A percentile compares a stretch with the other conserved stretches of the same genome.
Evolutionary conservation across 2,113 vertebrate genomes (phyloP).

Genomic region (Hippocampus barbouri): DNA sequence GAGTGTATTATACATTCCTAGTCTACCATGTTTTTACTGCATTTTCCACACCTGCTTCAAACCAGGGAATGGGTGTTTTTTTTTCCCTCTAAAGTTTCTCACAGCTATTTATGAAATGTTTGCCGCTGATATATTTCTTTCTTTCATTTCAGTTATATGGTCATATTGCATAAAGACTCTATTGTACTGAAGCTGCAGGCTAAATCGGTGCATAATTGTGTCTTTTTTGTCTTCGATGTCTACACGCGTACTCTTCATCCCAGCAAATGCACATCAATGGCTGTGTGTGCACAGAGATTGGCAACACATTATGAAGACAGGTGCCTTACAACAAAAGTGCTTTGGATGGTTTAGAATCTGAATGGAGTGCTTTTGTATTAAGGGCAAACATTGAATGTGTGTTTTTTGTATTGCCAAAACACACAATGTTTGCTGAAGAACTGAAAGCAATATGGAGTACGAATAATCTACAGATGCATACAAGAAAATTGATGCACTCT

Average conservation of each 20-base stretch:
- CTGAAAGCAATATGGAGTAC: constrained; percentile 5
- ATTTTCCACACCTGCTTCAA: neutral
- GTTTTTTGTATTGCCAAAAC: constrained; percentile 2
- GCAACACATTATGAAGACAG: constrained; percentile 1
- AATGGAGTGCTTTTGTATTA: constrained; percentile 30
- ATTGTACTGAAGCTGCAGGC: neutral
- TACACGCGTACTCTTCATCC: neutral
- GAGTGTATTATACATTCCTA: neutral
- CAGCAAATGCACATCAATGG: neutral
- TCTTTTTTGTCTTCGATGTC: constrained; percentile 1
- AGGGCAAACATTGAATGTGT: constrained; percentile 17
- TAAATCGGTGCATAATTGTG: neutral
- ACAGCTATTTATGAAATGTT: neutral
- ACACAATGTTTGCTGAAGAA: constrained; percentile 46
- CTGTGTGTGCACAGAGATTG: constrained; percentile 4
- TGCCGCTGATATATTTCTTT: neutral
- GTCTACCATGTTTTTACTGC: neutral
- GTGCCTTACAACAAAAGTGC: constrained; percentile 30
- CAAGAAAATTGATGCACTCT: neutral
- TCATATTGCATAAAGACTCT: constrained; percentile 1
- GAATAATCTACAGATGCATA: constrained; percentile 15
- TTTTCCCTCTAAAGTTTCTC: neutral
- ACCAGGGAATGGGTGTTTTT: neutral
- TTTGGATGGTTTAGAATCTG: constrained; percentile 24
- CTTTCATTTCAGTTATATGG: neutral